phyloP scores from a whole-genome alignment of 2,113 vertebrate species.

The Lethenteron reissneri region DNA sequence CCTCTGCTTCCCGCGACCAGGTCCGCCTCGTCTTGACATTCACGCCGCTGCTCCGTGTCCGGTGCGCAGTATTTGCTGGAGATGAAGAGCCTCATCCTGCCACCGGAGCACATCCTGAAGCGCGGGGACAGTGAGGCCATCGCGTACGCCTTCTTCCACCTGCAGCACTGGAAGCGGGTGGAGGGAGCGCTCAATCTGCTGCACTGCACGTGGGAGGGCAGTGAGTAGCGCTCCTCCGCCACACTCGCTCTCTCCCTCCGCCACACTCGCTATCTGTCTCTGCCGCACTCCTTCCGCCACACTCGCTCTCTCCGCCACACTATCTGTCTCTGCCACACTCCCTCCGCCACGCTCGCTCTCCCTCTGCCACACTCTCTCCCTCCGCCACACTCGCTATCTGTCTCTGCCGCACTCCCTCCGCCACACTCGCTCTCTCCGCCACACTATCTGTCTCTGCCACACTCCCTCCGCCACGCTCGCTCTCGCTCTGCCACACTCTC shows the following conservation, averaged over 20 bases:
- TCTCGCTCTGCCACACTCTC: neutral
- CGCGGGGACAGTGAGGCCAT: constrained; percentile 92
- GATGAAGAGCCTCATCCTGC: constrained; percentile 96
- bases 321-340: too few relatives aligned
- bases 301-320: too few relatives aligned
- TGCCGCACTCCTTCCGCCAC: too few relatives aligned
- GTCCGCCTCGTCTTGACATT: too few relatives aligned
- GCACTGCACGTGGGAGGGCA: constrained; percentile 97
- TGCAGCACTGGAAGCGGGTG: constrained; percentile 96
- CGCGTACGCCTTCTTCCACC: constrained; percentile 91
- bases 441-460: too few relatives aligned
- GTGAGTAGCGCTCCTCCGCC: constrained; percentile 31
- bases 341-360: constrained; percentile 7
- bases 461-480: constrained; percentile 6
- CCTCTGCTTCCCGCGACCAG: too few relatives aligned
- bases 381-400: neutral
- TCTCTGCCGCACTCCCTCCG: too few relatives aligned
- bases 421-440: too few relatives aligned
- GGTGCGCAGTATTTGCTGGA: constrained; percentile 69
- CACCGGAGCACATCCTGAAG: constrained; percentile 93
- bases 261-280: neutral
- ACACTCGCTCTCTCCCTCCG: constrained; percentile 7
- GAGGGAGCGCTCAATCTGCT: constrained; percentile 85
- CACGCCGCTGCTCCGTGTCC: too few relatives aligned
- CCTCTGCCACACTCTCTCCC: neutral